A percentile compares a stretch with the other conserved stretches of the same genome.
Evolutionary conservation across 2,113 vertebrate species (phyloP).

Genomic region (Sylvia atricapilla): DNA sequence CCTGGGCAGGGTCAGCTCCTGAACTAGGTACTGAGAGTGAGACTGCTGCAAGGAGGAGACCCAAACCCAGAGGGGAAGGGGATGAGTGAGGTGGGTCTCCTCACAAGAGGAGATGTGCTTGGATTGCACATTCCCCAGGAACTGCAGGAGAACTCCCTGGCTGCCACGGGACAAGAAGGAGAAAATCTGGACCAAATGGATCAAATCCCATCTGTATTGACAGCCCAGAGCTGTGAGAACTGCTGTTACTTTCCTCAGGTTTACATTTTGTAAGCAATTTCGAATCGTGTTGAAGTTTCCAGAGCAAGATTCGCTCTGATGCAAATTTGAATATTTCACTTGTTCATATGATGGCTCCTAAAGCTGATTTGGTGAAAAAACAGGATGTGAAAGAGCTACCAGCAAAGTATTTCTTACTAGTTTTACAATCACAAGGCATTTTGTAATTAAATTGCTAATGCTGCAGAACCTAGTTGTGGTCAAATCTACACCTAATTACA

Average conservation of each 20-base stretch:
- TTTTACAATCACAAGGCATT: background rate
- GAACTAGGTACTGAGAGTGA: background rate
- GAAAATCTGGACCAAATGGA: background rate
- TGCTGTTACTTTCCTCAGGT: background rate
- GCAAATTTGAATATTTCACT: background rate
- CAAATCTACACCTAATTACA: conserved; percentile 29
- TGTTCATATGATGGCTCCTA: background rate
- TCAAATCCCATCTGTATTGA: background rate
- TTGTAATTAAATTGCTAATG: conserved; percentile 14
- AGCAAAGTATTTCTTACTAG: background rate
- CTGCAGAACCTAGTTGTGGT: conserved; percentile 35
- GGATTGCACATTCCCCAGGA: background rate
- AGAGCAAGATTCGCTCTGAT: background rate
- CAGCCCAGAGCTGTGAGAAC: background rate
- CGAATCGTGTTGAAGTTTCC: background rate
- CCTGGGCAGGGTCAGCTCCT: background rate
- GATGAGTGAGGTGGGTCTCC: background rate
- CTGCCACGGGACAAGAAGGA: background rate
- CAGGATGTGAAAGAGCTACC: background rate
- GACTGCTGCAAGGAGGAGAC: background rate
- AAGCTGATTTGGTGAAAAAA: background rate
- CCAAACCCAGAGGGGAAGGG: background rate
- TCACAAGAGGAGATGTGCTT: no score
- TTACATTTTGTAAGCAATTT: background rate
- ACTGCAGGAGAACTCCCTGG: background rate